Conservation (phyloP, 2,797 vertebrate genomes). For the Platalea minor region DNA sequence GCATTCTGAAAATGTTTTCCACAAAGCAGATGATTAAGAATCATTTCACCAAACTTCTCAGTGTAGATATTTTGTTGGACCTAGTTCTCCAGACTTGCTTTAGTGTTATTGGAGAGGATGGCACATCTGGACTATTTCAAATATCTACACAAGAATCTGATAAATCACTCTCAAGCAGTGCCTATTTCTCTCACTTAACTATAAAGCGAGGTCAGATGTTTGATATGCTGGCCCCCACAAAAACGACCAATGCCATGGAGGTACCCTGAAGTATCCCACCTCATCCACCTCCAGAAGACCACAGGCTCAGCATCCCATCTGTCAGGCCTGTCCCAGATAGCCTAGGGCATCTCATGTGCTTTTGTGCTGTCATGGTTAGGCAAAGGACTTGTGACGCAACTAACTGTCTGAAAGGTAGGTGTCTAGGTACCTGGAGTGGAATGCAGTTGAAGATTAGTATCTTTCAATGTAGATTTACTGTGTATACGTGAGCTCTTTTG, state of each 20-base stretch:
- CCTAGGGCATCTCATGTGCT: not conserved
- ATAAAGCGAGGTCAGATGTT: not conserved
- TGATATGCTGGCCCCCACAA: not conserved
- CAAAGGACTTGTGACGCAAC: not conserved
- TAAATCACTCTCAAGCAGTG: not conserved
- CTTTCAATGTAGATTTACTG: not conserved
- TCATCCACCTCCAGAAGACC: not conserved
- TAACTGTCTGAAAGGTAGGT: not conserved
- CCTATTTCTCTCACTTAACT: not conserved
- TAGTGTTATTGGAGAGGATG: not conserved
- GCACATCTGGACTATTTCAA: not conserved
- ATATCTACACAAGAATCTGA: not conserved
- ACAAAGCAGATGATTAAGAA: not conserved
- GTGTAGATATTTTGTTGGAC: not conserved
- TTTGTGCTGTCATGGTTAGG: not conserved
- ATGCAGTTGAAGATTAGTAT: not conserved
- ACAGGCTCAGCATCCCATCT: not conserved
- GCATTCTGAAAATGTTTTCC: not conserved
- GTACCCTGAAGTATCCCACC: not conserved
- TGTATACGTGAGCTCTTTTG: not conserved
- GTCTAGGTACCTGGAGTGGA: not conserved
- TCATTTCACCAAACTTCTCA: not conserved
- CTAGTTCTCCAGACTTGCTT: not conserved
- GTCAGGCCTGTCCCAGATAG: not conserved
- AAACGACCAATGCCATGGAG: not conserved